phyloP scores from a whole-genome alignment of 2,888 invertebrate genomes.

The Drosophila siamana region DNA sequence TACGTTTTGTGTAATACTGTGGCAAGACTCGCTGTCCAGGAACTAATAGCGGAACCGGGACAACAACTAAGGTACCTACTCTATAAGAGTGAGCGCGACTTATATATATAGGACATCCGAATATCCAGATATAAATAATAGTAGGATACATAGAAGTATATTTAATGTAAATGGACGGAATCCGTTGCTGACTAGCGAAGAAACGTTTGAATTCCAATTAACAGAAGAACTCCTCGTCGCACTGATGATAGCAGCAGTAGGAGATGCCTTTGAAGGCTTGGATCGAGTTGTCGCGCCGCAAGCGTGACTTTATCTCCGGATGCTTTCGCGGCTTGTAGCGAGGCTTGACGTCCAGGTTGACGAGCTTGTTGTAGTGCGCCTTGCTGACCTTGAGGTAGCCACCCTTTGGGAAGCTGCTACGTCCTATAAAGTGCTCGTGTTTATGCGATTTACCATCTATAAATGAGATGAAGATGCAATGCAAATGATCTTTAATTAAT shows the following conservation, averaged over 20 bases:
- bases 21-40: conserved; percentile 40
- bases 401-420: conserved; percentile 81
- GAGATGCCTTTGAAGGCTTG: conserved; percentile 74
- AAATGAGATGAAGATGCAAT: conserved; percentile 53
- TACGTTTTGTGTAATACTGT: conserved; percentile 61
- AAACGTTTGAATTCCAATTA: conserved; percentile 30
- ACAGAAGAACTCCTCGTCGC: conserved; percentile 84
- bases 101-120: conserved; percentile 15
- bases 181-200: conserved; percentile 55
- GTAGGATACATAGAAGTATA: conserved; percentile 14
- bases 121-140: conserved; percentile 2
- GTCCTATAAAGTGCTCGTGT: conserved; percentile 71
- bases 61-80: conserved; percentile 70
- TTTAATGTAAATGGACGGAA: conserved; percentile 57
- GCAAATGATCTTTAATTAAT: conserved; percentile 12
- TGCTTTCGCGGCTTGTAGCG: conserved; percentile 81
- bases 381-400: conserved; percentile 83
- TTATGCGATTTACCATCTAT: conserved; percentile 73
- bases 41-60: neutral
- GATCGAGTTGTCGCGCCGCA: conserved; percentile 73
- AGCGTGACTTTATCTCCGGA: conserved; percentile 72
- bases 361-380: conserved; percentile 75
- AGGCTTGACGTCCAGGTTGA: conserved; percentile 74
- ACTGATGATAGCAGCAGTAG: conserved; percentile 81
- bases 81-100: conserved; percentile 77